Conservation (phyloP, 2,888 invertebrate genomes). For the Stenotaenia linearis region DNA sequence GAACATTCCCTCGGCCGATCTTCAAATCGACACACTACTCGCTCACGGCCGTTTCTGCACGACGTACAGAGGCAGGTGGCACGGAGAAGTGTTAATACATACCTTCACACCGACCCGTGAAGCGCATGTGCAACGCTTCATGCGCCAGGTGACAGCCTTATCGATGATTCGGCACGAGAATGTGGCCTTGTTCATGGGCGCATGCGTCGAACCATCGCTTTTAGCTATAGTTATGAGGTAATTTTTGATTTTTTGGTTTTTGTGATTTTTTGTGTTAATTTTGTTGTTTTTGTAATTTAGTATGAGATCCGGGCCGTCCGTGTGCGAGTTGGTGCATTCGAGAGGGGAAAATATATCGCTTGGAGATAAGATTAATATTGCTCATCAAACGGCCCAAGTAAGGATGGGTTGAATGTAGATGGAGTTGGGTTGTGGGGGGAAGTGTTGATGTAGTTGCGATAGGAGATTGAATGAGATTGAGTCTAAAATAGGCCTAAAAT, state of each 20-base stretch:
- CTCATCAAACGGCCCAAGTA: constrained; percentile 46
- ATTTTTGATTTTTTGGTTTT: not conserved
- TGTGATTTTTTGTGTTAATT: not conserved
- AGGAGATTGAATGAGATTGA: too few relatives aligned
- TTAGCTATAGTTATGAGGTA: constrained; percentile 49
- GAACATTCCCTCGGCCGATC: constrained; percentile 45
- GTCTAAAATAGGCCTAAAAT: too few relatives aligned
- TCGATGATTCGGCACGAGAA: constrained; percentile 48
- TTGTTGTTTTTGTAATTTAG: constrained; percentile 38
- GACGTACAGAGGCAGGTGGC: constrained; percentile 49
- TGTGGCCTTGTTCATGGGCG: constrained; percentile 49
- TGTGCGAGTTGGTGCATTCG: constrained; percentile 45
- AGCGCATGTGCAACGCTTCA: constrained; percentile 38
- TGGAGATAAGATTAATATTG: constrained; percentile 42
- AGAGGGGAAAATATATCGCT: constrained; percentile 42
- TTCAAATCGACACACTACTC: constrained; percentile 44
- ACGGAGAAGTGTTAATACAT: constrained; percentile 50
- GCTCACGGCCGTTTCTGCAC: constrained; percentile 43
- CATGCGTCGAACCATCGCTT: constrained; percentile 44
- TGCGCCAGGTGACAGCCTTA: constrained; percentile 44
- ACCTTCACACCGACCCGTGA: constrained; percentile 40
- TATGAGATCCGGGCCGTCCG: constrained; percentile 42
- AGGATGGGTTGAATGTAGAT: too few relatives aligned
- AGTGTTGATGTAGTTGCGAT: too few relatives aligned
- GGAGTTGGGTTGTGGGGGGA: too few relatives aligned